Percentiles rank a stretch among this genome's conserved stretches.
These are phyloP conservation scores for Hippocampus guttulatus DNA, from an alignment of 2,113 vertebrate species.

Conservation along the genomic window DNA sequence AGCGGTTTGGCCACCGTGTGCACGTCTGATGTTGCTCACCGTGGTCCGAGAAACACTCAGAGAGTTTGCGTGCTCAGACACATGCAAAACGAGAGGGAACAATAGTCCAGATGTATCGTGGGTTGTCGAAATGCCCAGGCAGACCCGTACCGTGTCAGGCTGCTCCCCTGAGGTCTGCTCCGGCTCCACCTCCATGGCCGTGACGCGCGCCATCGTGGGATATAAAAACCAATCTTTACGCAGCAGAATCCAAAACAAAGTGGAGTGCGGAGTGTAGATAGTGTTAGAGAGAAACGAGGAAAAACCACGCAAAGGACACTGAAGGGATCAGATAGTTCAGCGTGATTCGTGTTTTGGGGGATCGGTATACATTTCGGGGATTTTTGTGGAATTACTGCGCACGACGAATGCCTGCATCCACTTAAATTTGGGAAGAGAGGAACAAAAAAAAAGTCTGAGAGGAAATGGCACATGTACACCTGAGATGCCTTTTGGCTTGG, in stretches of 20 bases:
- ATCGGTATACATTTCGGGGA: background rate
- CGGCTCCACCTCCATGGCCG: constrained; percentile 37
- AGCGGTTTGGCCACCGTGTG: no score
- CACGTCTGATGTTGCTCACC: no score
- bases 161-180: constrained; percentile 47
- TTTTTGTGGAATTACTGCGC: constrained; percentile 28
- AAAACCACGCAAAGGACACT: background rate
- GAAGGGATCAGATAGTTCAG: background rate
- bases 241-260: constrained; percentile 51
- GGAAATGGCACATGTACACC: constrained; percentile 55
- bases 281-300: background rate
- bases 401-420: constrained; percentile 38
- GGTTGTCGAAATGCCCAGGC: constrained; percentile 40
- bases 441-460: background rate
- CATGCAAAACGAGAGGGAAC: no score
- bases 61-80: no score
- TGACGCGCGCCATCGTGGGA: constrained; percentile 38
- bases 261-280: background rate
- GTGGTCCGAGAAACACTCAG: no score
- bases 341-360: constrained; percentile 25
- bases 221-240: constrained; percentile 55
- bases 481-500: constrained; percentile 53
- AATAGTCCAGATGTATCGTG: constrained; percentile 53
- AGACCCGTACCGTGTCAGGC: constrained; percentile 13
- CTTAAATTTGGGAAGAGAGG: background rate